phyloP scores from a whole-genome alignment of 2,797 vertebrate genomes.

The Schizothorax lantsangensis region DNA sequence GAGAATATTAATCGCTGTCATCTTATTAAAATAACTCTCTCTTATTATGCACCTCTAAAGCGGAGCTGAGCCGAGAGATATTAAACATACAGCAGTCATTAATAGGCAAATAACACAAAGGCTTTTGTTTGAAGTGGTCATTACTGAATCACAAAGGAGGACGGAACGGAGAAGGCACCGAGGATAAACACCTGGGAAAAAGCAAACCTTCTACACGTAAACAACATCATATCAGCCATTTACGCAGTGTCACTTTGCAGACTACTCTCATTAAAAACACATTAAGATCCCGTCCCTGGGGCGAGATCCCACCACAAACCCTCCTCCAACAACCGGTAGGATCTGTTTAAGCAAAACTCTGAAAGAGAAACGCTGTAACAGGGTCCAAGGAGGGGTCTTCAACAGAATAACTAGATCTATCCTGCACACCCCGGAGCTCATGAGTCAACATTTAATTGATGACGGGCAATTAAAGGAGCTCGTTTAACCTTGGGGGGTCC shows the following conservation, averaged over 20 bases:
- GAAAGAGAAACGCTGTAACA: constrained; percentile 40
- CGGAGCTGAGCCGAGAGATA: constrained; percentile 51
- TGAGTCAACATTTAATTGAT: constrained; percentile 76
- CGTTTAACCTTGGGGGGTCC: constrained; percentile 71
- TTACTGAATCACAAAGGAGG: constrained; percentile 31
- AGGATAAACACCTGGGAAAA: constrained; percentile 18
- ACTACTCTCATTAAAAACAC: constrained; percentile 80
- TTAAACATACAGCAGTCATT: constrained; percentile 63
- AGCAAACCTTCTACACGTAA: constrained; percentile 36
- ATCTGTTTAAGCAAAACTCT: constrained; percentile 73
- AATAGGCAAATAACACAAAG: constrained; percentile 50
- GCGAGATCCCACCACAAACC: constrained; percentile 63
- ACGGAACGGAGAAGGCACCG: not conserved
- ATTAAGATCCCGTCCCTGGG: constrained; percentile 76
- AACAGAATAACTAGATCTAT: constrained; percentile 65
- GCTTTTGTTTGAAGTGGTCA: constrained; percentile 33
- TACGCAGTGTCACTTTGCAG: constrained; percentile 72
- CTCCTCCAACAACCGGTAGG: constrained; percentile 68
- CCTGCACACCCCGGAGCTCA: constrained; percentile 61
- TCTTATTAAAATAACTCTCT: constrained; percentile 70
- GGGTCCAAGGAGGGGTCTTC: constrained; percentile 51
- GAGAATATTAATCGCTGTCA: constrained; percentile 77
- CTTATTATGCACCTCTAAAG: constrained; percentile 66
- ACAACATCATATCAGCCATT: constrained; percentile 66
- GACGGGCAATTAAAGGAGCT: constrained; percentile 74